Evolutionary conservation across 1,140 invertebrate genomes (phyloP).

Genomic region (Macrobrachium rosenbergii): DNA sequence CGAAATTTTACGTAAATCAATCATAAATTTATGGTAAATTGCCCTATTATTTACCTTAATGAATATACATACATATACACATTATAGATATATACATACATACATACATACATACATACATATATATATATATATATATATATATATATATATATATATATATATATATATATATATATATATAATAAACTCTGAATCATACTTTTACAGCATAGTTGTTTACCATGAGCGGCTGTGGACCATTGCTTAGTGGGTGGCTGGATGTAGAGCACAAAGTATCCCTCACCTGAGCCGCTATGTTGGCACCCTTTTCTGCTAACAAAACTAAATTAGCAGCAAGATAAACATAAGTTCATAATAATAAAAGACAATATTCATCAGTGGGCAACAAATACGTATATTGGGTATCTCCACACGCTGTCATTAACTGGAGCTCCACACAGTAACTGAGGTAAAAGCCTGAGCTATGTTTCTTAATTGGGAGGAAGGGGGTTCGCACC

Average conservation of each 20-base stretch:
- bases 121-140: not conserved
- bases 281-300: constrained; percentile 62
- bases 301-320: constrained; percentile 64
- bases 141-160: not conserved
- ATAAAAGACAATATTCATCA: constrained; percentile 55
- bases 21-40: not conserved
- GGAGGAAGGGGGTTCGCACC: constrained; percentile 63
- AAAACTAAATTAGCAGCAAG: constrained; percentile 60
- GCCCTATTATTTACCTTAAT: too few species aligned
- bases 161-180: constrained; percentile 47
- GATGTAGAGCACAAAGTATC: constrained; percentile 47
- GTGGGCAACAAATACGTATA: constrained; percentile 65
- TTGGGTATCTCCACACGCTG: constrained; percentile 61
- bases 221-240: constrained; percentile 43
- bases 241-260: constrained; percentile 32
- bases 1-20: not conserved
- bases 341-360: constrained; percentile 60
- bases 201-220: constrained; percentile 46
- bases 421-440: constrained; percentile 62
- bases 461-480: constrained; percentile 64
- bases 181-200: constrained; percentile 36
- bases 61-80: too few species aligned
- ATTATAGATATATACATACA: not conserved
- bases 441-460: constrained; percentile 64
- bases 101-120: not conserved